Conservation (phyloP, 2,113 vertebrate genomes). For the Macrotus californicus region DNA sequence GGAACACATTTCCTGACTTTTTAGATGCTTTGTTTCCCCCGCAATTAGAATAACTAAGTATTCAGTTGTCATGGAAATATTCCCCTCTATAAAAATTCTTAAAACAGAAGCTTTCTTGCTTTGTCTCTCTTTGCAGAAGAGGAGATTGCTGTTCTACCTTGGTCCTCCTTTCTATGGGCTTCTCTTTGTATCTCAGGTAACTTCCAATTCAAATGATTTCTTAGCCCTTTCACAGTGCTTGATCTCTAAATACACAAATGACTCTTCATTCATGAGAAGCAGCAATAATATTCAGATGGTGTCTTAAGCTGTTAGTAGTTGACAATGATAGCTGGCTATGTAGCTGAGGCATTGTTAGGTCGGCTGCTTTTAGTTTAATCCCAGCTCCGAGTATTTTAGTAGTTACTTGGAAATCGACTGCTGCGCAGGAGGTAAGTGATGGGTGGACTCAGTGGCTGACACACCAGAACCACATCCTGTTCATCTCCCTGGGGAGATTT, state of each 20-base stretch:
- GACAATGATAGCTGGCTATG: background rate
- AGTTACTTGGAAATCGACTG: background rate
- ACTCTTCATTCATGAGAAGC: constrained; percentile 4
- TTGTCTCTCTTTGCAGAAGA: constrained; percentile 67
- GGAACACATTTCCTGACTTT: constrained; percentile 75
- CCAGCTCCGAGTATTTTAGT: background rate
- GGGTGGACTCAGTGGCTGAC: background rate
- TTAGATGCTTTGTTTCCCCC: constrained; percentile 72
- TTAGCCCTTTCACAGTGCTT: background rate
- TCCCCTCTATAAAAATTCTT: constrained; percentile 71
- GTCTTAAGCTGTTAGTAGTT: background rate
- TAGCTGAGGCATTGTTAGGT: background rate
- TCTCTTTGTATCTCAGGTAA: background rate
- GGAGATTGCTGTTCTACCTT: constrained; percentile 60
- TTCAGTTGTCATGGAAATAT: constrained; percentile 83
- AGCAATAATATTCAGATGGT: background rate
- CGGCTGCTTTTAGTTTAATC: background rate
- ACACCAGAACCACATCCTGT: rapidly evolving
- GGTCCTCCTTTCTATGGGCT: constrained; percentile 44
- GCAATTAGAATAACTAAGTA: constrained; percentile 81
- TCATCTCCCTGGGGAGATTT: background rate
- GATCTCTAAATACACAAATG: constrained; percentile 18
- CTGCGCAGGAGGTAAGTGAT: background rate
- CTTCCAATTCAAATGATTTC: constrained; percentile 27
- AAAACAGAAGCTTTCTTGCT: constrained; percentile 73